phyloP scores from a whole-genome alignment of 2,797 vertebrate species.

The Spondyliosoma cantharus region DNA sequence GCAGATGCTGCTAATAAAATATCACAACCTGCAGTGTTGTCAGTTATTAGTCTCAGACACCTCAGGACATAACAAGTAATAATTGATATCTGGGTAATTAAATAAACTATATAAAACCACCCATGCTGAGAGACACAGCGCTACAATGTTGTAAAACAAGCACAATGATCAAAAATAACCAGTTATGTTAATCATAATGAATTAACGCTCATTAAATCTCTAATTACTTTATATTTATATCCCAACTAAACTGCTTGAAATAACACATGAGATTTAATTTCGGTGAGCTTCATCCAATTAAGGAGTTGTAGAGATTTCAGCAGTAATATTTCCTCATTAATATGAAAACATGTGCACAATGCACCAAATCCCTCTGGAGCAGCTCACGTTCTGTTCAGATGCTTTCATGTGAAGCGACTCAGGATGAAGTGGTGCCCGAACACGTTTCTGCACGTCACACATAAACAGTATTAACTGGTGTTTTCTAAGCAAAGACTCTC shows the following conservation, averaged over 20 bases:
- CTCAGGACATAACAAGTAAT: conserved; percentile 8
- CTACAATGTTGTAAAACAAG: not conserved
- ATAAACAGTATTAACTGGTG: no score
- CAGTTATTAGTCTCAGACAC: conserved; percentile 10
- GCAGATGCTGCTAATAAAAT: not conserved
- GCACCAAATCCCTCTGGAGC: not conserved
- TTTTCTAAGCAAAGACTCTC: no score
- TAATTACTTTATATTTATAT: conserved; percentile 6
- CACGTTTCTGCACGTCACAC: no score
- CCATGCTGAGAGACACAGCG: not conserved
- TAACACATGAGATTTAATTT: not conserved
- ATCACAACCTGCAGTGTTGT: not conserved
- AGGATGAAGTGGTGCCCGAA: no score
- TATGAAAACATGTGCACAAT: conserved; percentile 36
- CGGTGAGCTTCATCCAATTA: conserved; percentile 1
- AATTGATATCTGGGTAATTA: conserved; percentile 17
- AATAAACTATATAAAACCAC: not conserved
- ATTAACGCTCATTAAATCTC: conserved; percentile 19
- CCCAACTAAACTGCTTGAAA: conserved; percentile 6
- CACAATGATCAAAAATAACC: conserved; percentile 9
- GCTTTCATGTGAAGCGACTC: not conserved
- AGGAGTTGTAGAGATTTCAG: not conserved
- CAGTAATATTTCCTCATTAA: not conserved
- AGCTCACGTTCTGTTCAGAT: not conserved
- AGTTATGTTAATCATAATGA: conserved; percentile 9